Evolutionary conservation across 2,797 vertebrate genomes (phyloP).

Genomic region (Apogon hyalosoma): DNA sequence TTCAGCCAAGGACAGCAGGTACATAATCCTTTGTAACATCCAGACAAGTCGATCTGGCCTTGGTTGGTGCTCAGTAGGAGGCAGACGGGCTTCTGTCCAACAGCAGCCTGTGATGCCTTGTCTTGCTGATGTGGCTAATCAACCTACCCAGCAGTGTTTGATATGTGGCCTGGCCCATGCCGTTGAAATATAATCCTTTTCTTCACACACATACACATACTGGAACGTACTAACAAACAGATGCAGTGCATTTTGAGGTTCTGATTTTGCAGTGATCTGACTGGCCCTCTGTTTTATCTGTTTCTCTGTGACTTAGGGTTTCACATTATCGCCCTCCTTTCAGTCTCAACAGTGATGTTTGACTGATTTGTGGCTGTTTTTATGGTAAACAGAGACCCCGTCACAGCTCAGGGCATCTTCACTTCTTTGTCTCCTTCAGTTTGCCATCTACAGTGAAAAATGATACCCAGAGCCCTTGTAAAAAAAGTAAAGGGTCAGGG

Average conservation of each 20-base stretch:
- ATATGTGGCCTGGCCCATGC: constrained; percentile 21
- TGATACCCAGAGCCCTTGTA: constrained; percentile 39
- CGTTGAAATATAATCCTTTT: constrained; percentile 54
- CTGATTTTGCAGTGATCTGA: constrained; percentile 36
- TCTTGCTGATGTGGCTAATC: constrained; percentile 58
- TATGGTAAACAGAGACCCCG: constrained; percentile 15
- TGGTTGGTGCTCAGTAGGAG: constrained; percentile 31
- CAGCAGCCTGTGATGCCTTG: constrained; percentile 22
- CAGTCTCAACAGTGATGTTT: constrained; percentile 18
- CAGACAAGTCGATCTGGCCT: constrained; percentile 35
- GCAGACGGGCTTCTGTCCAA: constrained; percentile 47
- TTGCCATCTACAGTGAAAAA: constrained; percentile 49
- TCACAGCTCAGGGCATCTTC: constrained; percentile 28
- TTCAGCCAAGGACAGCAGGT: constrained; percentile 1
- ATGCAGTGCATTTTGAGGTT: constrained; percentile 39
- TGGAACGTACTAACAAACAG: not conserved
- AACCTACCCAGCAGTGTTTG: constrained; percentile 42
- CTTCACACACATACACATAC: constrained; percentile 20
- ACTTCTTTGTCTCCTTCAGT: constrained; percentile 43
- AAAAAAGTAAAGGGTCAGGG: constrained; percentile 26
- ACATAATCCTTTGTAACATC: constrained; percentile 12
- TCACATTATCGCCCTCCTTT: constrained; percentile 36
- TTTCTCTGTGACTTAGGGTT: constrained; percentile 21
- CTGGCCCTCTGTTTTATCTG: constrained; percentile 2
- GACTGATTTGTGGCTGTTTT: constrained; percentile 32